phyloP scores from a whole-genome alignment of 1,140 invertebrate species.

The Tetraneura akinire region DNA sequence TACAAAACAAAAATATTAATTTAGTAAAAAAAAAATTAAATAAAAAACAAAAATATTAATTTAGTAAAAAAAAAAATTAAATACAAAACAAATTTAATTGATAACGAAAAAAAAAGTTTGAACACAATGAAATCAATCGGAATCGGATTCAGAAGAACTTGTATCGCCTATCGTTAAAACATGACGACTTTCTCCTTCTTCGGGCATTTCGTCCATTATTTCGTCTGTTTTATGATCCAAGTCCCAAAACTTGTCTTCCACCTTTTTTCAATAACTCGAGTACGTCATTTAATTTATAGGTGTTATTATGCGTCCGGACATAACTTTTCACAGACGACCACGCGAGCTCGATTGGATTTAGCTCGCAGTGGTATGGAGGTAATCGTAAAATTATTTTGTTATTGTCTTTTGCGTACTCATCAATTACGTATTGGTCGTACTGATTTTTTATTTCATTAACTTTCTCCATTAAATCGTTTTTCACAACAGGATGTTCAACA shows the following conservation, averaged over 20 bases:
- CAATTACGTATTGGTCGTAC: conserved; percentile 28
- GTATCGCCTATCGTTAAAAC: background rate
- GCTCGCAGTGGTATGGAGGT: background rate
- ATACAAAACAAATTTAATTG: background rate
- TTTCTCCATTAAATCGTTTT: conserved; percentile 14
- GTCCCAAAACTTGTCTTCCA: conserved; percentile 4
- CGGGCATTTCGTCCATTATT: background rate
- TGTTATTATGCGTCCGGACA: background rate
- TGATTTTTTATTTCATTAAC: background rate
- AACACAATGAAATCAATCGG: conserved; percentile 9
- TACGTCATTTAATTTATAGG: conserved; percentile 7
- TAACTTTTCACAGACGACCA: conserved; percentile 7
- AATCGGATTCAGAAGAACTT: background rate
- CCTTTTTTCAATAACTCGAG: background rate
- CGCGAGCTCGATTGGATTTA: conserved; percentile 11
- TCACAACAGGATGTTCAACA: background rate
- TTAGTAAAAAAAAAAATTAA: background rate
- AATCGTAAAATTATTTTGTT: background rate
- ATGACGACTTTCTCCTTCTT: conserved; percentile 10
- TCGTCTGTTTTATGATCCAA: background rate
- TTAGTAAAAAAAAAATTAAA: background rate
- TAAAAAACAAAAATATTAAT: background rate
- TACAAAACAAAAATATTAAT: background rate
- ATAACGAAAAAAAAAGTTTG: background rate
- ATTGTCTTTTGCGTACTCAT: conserved; percentile 20